Evolutionary conservation across 2,888 invertebrate species (phyloP).

Genomic region (Homarus gammarus): DNA sequence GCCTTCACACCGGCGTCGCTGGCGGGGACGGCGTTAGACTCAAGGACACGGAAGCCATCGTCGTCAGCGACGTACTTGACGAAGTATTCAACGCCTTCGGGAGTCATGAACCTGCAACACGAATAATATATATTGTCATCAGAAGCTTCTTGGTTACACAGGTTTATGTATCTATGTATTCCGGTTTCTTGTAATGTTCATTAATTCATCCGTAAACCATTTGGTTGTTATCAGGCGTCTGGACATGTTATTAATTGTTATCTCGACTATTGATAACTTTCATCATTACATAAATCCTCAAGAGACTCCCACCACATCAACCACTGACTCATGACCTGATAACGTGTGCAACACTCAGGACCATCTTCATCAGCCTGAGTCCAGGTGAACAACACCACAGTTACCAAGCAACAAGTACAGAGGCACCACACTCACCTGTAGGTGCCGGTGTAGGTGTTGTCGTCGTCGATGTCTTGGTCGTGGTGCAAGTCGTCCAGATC

Average conservation of each 20-base stretch:
- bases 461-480: constrained; percentile 48
- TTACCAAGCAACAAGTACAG: background rate
- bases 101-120: constrained; percentile 59
- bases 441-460: constrained; percentile 33
- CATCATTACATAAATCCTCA: too few relatives aligned
- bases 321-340: too few relatives aligned
- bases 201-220: too few relatives aligned
- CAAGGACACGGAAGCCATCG: constrained; percentile 69
- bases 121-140: too few relatives aligned
- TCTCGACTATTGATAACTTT: too few relatives aligned
- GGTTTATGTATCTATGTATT: background rate
- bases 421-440: constrained; percentile 46
- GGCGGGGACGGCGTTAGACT: constrained; percentile 74
- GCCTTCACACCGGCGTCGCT: constrained; percentile 63
- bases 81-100: constrained; percentile 67
- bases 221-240: too few relatives aligned
- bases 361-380: too few relatives aligned
- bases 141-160: too few relatives aligned
- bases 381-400: background rate
- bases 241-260: too few relatives aligned
- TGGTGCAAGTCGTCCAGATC: constrained; percentile 63
- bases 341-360: too few relatives aligned
- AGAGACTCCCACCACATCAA: too few relatives aligned
- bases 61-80: constrained; percentile 72
- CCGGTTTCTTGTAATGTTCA: background rate